Percentiles rank a stretch among this genome's conserved stretches.
These are phyloP conservation scores for Bruchidius siliquastri DNA, from an alignment of 2,888 invertebrate genomes.

Conservation along the genomic window DNA sequence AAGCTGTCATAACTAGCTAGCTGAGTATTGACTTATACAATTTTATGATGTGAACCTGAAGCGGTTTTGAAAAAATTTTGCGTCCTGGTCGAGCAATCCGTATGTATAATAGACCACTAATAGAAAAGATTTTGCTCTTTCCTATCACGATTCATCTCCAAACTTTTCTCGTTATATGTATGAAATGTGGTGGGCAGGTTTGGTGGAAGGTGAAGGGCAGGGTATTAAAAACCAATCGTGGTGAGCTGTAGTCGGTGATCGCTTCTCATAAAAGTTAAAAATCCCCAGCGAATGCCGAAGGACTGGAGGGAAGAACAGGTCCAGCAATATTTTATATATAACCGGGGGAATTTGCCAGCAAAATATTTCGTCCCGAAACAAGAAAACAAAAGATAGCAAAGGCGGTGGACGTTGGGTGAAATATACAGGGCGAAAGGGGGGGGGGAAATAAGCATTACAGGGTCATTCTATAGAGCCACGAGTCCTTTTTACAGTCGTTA, in stretches of 20 bases:
- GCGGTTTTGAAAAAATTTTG: no score
- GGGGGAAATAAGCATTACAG: background rate
- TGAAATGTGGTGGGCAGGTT: background rate
- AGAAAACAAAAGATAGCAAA: constrained; percentile 40
- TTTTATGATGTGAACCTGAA: no score
- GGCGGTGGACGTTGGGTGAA: constrained; percentile 25
- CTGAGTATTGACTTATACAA: no score
- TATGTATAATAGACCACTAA: background rate
- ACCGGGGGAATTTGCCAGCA: constrained; percentile 41
- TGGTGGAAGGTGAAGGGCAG: constrained; percentile 5
- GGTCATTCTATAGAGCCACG: background rate
- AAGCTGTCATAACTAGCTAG: no score
- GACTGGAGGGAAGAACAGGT: constrained; percentile 18
- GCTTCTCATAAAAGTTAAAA: constrained; percentile 31
- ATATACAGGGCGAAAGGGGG: background rate
- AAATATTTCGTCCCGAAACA: constrained; percentile 36
- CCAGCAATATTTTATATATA: constrained; percentile 41
- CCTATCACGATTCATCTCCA: background rate
- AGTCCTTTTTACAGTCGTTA: no score
- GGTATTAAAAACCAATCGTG: constrained; percentile 13
- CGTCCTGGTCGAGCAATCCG: no score
- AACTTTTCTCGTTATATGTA: background rate
- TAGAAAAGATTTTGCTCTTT: background rate
- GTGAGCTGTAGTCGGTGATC: constrained; percentile 21
- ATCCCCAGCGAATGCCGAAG: constrained; percentile 20